Base-by-base conservation (phyloP, 2,888 invertebrate genomes). In the Pogonocherus hispidulus region DNA sequence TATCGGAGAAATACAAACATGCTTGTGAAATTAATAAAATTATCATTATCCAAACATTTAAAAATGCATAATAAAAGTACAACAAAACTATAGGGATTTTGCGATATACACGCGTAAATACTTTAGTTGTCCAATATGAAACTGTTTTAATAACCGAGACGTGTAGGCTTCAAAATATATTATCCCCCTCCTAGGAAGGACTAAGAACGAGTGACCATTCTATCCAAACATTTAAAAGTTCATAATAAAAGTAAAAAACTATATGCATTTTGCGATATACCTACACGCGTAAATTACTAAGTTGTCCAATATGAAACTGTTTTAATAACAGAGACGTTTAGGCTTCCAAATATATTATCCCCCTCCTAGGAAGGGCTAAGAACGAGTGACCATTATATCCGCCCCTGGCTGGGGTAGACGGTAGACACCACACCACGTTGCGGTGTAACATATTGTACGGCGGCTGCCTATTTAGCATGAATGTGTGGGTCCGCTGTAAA, bases 401-500 rank as follows among this genome's bases (percentile, higher is more conserved):
- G 55, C 55, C 55, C 18, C 19, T 55, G 55, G 41, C 6, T 35
- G 37, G 55, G 55, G 55, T 55, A 55, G 55, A 55, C 37, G 37
- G n/a, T n/a, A n/a, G n/a, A n/a, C n/a, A n/a, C 37, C 35, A n/a
- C 55, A 6, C 55, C 55, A 55, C 37, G 41, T 55, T 55, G 55
- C 19, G 55, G 55, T 55, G 55, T 55, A 55, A 55, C 55, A 55
- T 55, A 55, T 55, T 55, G 55, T 37, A 11, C 55, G 22, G 20
- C 35, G 32, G 55, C 37, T 22, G 55, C 22, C 55, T 55, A 55
- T 55, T 55, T 55, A 55, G 55, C 55, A 55, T 55, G n/a, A n/a
- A n/a, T n/a, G 55, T 55, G 55, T 55, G 55, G 55, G 60, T 62
- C 72, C 46, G 69, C 41, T 70, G 76, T 73, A 71, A 76, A 74